Percentiles rank a stretch among this genome's conserved stretches.
These are phyloP conservation scores for Epirrhoe tristata DNA, from an alignment of 2,888 invertebrate species.

Conservation along the genomic window DNA sequence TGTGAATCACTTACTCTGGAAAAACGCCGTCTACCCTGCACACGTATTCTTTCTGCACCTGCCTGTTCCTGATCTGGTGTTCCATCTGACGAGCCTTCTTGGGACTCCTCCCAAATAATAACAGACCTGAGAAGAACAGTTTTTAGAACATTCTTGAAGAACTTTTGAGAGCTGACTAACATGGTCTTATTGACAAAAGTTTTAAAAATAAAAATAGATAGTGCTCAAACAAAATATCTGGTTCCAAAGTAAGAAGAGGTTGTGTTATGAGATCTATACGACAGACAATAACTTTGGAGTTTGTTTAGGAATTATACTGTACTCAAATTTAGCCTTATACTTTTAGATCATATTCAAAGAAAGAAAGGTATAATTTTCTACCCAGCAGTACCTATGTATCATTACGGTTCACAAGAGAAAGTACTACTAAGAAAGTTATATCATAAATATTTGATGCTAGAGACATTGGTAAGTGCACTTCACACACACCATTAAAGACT, in stretches of 20 bases:
- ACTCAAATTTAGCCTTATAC: no score
- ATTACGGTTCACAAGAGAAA: background rate
- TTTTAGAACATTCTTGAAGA: background rate
- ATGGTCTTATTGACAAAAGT: background rate
- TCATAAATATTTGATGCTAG: background rate
- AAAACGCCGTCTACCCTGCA: slow-evolving; percentile 97
- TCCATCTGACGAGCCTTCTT: slow-evolving; percentile 98
- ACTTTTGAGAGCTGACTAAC: background rate
- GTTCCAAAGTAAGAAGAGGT: no score
- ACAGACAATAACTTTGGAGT: no score
- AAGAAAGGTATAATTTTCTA: no score
- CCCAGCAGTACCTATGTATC: no score
- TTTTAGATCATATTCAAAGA: no score
- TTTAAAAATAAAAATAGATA: background rate
- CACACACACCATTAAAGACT: background rate
- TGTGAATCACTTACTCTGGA: slow-evolving; percentile 89
- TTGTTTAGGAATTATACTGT: no score
- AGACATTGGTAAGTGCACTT: background rate
- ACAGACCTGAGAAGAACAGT: slow-evolving; percentile 81
- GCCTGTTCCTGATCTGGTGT: slow-evolving; percentile 95
- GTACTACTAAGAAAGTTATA: background rate
- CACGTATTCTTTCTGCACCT: slow-evolving; percentile 97
- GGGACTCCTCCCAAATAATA: slow-evolving; percentile 96
- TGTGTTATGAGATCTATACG: no score
- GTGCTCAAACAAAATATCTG: no score